Percentiles rank a stretch among this genome's conserved stretches.
These are phyloP conservation scores for Lamellibrachia columna DNA, from an alignment of 2,888 invertebrate species.

Conservation along the genomic window DNA sequence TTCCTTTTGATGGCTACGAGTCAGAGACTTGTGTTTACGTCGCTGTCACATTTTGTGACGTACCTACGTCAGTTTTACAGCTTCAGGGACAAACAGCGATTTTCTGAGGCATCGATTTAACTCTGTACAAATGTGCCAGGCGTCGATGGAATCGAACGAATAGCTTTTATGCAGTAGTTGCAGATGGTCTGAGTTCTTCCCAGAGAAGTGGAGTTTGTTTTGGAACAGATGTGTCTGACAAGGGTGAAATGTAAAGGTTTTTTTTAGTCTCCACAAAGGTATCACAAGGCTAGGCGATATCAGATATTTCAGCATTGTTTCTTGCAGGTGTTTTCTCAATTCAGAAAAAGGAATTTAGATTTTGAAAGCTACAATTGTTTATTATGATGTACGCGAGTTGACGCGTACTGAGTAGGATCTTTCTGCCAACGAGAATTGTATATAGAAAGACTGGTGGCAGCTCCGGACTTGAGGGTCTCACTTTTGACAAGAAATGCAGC, in stretches of 20 bases:
- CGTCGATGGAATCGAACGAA: slow-evolving; percentile 1
- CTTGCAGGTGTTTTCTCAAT: neutral
- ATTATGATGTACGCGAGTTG: neutral
- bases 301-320: neutral
- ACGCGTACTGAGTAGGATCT: neutral
- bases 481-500: neutral
- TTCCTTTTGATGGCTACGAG: neutral
- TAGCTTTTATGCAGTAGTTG: slow-evolving; percentile 56
- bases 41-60: neutral
- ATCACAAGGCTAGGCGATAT: neutral
- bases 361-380: neutral
- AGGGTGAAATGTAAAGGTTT: slow-evolving; percentile 28
- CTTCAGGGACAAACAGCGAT: slow-evolving; percentile 1
- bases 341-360: neutral
- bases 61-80: neutral
- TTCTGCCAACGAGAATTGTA: neutral
- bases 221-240: neutral
- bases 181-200: slow-evolving; percentile 45
- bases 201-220: neutral
- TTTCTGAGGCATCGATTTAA: neutral
- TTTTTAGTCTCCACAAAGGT: slow-evolving; percentile 34
- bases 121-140: neutral
- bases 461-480: neutral
- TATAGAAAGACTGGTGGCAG: slow-evolving; percentile 10
- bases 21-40: neutral